Conservation (phyloP, 1,140 invertebrate genomes). For the Pemphigus obesinymphae region DNA sequence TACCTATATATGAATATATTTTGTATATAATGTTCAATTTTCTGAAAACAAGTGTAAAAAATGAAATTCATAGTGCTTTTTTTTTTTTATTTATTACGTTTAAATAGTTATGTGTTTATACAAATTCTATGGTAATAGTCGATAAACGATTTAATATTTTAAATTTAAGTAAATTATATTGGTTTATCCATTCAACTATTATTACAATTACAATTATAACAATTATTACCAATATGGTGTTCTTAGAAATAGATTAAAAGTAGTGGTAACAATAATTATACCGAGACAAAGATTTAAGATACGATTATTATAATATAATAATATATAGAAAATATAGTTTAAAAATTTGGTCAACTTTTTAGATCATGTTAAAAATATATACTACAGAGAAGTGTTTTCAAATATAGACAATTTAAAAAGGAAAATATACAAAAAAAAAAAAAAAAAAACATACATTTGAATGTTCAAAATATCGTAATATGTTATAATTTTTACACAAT, state of each 20-base stretch:
- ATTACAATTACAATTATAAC: background rate
- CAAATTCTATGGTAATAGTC: background rate
- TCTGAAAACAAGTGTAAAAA: no score
- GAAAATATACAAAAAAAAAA: background rate
- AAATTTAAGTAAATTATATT: no score
- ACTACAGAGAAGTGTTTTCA: background rate
- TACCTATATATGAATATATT: background rate
- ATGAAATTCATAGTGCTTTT: no score
- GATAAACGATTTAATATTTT: background rate
- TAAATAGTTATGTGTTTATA: background rate
- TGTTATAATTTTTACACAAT: background rate
- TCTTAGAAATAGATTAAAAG: slow-evolving; percentile 12
- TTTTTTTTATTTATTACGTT: no score
- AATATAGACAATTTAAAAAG: background rate
- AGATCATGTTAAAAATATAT: background rate
- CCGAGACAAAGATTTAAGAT: background rate
- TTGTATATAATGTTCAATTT: background rate
- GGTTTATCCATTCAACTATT: background rate
- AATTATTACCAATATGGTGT: background rate
- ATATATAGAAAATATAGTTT: background rate
- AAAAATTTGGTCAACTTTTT: background rate
- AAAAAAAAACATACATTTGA: background rate
- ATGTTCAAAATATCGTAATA: background rate
- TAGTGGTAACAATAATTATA: slow-evolving; percentile 16
- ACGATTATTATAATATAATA: background rate